Evolutionary conservation across 2,888 invertebrate genomes (phyloP), one percentile per base, ranked within the genome.

Genomic region (Phengaris arion): DNA sequence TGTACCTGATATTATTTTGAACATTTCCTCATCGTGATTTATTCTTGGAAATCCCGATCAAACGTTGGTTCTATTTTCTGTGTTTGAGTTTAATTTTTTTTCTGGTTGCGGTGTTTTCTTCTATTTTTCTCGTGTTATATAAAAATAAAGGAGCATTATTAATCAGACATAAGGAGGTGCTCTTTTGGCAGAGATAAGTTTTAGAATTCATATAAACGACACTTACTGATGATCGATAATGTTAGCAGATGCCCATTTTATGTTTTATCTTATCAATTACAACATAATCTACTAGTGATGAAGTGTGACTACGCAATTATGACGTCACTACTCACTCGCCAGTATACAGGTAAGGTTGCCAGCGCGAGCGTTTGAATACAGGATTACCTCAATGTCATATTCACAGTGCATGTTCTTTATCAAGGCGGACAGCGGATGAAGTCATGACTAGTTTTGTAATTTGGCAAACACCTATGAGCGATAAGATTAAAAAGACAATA

Each of bases 1-100:
- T 52, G 70, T 70, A 70, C 70, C 70, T 70, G 70, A 51, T 70
- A 35, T 22, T 22, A 59, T 64, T 64, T 64, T 64, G 45, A 64
- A 35, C 64, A 6, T 64, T 64, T 64, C 64, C 35, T 64, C 5
- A 10, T 35, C 2, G 7, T 5, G 6, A 6, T 59, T 59, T 59
- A 22, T 64, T 45, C 12, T 45, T 12, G 64, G 35, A 35, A 59
- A 6, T 2, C 22, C 35, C 35, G 45, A 64, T 64, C 35, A 35
- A 35, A 64, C 35, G 64, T 64, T 45, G 35, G 6, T 5, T 35
- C 59, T 59, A 22, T 59, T 57, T 15, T 57, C 57, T 57, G 22
- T 59, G 10, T 59, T 59, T 59, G 59, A 15, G 59, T 59, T 59
- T 22, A 59, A 59, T 59, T 45, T 64, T 12, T 12, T 64, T 64